Conservation (phyloP, 2,113 vertebrate genomes). For the Entelurus aequoreus region DNA sequence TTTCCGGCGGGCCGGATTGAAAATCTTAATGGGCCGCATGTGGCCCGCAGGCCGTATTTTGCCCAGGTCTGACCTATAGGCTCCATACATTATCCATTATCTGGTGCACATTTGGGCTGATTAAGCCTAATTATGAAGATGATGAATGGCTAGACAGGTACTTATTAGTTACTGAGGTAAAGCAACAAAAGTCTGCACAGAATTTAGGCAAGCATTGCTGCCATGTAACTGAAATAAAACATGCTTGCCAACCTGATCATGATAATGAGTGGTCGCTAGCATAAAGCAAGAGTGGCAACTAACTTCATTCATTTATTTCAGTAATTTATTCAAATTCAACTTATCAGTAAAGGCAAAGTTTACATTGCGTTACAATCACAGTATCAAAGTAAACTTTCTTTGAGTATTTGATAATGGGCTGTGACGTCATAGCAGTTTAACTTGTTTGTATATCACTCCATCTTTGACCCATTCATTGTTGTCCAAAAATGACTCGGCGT, state of each 20-base stretch:
- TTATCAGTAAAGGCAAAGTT: not conserved
- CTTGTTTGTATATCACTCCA: slow-evolving; percentile 11
- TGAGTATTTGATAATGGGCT: not conserved
- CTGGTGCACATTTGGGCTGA: not conserved
- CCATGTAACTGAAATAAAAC: no score
- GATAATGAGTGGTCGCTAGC: no score
- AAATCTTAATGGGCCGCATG: no score
- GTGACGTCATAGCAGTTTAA: not conserved
- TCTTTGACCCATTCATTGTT: not conserved
- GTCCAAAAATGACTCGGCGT: not conserved
- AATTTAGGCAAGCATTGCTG: not conserved
- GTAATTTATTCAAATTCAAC: not conserved
- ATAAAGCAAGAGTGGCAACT: not conserved
- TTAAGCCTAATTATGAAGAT: not conserved
- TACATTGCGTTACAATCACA: no score
- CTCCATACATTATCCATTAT: slow-evolving; percentile 12
- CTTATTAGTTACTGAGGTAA: not conserved
- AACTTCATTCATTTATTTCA: slow-evolving; percentile 31
- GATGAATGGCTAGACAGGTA: slow-evolving; percentile 13
- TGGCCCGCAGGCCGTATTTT: no score
- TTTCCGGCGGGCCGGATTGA: no score
- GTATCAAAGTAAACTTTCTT: no score
- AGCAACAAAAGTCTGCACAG: not conserved
- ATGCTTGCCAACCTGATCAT: no score
- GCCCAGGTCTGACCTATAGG: no score